phyloP scores from a whole-genome alignment of 2,888 invertebrate genomes.

The Helobdella robusta region DNA sequence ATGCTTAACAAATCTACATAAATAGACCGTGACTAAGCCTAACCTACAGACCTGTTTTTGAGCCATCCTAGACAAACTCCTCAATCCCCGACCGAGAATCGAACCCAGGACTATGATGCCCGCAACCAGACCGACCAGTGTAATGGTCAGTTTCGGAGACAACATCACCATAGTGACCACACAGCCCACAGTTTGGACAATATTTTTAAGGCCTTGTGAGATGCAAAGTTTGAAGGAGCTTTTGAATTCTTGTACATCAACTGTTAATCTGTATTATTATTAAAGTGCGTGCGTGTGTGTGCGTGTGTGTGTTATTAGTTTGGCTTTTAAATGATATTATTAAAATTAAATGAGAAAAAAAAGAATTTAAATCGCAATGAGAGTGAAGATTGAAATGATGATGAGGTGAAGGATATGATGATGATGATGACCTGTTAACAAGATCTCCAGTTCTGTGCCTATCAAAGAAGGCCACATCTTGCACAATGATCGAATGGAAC shows the following conservation, averaged over 20 bases:
- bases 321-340: too few species aligned
- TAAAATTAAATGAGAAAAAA: too few species aligned
- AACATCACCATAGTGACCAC: slow-evolving; percentile 65
- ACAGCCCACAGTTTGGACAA: slow-evolving; percentile 57
- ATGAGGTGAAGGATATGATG: neutral
- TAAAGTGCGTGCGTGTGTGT: too few species aligned
- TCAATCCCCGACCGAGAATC: slow-evolving; percentile 66
- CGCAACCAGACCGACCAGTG: slow-evolving; percentile 75
- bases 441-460: slow-evolving; percentile 80
- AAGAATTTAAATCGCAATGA: neutral
- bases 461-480: slow-evolving; percentile 85
- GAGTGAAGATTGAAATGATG: neutral
- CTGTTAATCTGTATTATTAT: slow-evolving; percentile 74
- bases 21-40: too few species aligned
- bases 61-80: slow-evolving; percentile 67
- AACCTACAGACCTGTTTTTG: slow-evolving; percentile 71
- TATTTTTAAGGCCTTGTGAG: slow-evolving; percentile 77
- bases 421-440: slow-evolving; percentile 62
- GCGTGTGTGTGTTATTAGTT: too few species aligned
- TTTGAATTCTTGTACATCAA: slow-evolving; percentile 93
- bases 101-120: slow-evolving; percentile 75
- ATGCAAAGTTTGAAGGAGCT: slow-evolving; percentile 86
- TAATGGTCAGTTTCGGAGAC: slow-evolving; percentile 77
- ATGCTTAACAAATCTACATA: too few species aligned
- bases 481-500: slow-evolving; percentile 70